A percentile compares a stretch with the other conserved stretches of the same genome.
Evolutionary conservation across 2,797 vertebrate genomes (phyloP).

Genomic region (Anas bernieri): DNA sequence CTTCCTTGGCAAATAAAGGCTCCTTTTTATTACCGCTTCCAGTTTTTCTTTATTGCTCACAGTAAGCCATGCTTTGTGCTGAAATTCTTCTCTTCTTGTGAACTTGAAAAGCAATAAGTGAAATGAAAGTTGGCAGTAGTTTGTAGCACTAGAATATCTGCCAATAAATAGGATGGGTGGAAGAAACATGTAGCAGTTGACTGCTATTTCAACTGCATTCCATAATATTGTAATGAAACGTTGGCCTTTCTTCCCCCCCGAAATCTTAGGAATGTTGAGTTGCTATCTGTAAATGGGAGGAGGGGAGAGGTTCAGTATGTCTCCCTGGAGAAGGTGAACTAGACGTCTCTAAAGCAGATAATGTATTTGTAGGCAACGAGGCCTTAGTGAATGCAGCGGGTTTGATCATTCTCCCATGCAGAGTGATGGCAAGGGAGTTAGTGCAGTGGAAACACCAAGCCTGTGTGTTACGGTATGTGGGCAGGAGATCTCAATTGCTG

Average conservation of each 20-base stretch:
- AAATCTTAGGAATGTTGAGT: neutral
- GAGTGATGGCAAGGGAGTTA: rapidly evolving
- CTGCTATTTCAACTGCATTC: neutral
- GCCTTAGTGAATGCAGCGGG: too few species aligned
- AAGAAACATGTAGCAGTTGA: neutral
- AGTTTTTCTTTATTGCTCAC: neutral
- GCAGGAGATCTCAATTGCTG: neutral
- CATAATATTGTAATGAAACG: neutral
- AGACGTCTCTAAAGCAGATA: neutral
- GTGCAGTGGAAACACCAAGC: neutral
- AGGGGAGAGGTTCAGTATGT: neutral
- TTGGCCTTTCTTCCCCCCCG: neutral
- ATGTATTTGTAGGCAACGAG: neutral
- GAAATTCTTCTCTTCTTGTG: neutral
- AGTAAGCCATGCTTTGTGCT: neutral
- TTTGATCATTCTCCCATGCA: neutral
- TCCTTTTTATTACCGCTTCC: neutral
- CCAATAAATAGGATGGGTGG: neutral
- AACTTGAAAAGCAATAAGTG: neutral
- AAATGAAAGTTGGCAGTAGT: neutral
- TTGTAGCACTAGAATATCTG: neutral
- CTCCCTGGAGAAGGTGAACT: neutral
- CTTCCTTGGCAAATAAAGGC: neutral
- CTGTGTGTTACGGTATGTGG: rapidly evolving
- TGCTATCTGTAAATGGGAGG: neutral